Evolutionary conservation across 2,888 invertebrate genomes (phyloP), one percentile per base, ranked within the genome.

Genomic region (Athetis lepigone): DNA sequence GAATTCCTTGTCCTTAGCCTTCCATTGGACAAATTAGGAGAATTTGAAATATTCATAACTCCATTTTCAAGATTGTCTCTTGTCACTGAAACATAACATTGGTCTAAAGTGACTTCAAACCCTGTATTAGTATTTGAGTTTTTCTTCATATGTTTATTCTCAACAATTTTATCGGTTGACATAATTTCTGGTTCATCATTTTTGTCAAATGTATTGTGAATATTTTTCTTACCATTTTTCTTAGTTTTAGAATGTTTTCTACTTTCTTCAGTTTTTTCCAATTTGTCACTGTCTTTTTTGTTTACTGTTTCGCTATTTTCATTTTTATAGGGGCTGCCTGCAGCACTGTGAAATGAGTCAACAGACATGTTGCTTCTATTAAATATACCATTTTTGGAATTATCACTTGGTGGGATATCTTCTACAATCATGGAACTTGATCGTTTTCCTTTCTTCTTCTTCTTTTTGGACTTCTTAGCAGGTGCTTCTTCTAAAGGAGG

Each of bases 321-420:
- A 39, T 58, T 50, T 23, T 43, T 65, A 0, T 49, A n/a, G 11
- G 90, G 90, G 81, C 92, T 93, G 87, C 89, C 90, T 4, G 90
- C 88, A 89, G 93, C 93, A 68, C 92, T 93, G 62, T 93, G 89
- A 57, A 90, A 93, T 16, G 93, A 93, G 29, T 93, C 92, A n/a
- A 77, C 52, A 9, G 92, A 92, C 27, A 75, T 75, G 57, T 81
- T 82, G 52, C 85, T 88, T 37, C 77, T 83, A 59, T 90, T 87
- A 4, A 82, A 29, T 18, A 50, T 55, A 29, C 25, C 63, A 25
- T 65, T 76, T 46, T 63, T 51, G 19, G 52, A 19, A 23, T 64
- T 58, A 37, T 70, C 65, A 43, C 62, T 58, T 7, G 40, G 72
- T 59, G 51, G 43, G 5, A 63, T 16, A 45, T 84, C 80, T 45